Evolutionary conservation across 30 jellyfish, hydroid and myxozoan genomes (phyloP).

Genomic region (Clytia hemisphaerica): DNA sequence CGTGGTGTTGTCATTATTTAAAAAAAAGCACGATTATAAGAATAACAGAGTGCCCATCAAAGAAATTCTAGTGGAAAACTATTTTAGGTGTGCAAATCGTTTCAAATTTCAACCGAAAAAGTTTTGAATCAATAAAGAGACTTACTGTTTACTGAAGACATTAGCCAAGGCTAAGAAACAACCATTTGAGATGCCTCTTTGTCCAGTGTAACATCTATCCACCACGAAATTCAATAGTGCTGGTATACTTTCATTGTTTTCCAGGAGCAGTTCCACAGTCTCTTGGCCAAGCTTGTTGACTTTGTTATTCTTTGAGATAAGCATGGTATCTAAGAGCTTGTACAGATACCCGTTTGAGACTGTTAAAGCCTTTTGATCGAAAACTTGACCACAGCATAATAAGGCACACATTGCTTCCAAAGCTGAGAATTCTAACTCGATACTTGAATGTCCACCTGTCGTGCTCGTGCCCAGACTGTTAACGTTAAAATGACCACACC

Average conservation of each 20-base stretch:
- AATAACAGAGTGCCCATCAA: background rate
- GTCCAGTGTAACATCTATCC: slow-evolving; percentile 93
- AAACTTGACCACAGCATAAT: slow-evolving; percentile 97
- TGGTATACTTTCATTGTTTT: slow-evolving; percentile 90
- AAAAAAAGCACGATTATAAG: too few species aligned
- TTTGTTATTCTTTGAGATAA: slow-evolving; percentile 71
- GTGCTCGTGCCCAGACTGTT: slow-evolving; percentile 77
- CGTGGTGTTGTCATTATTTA: too few species aligned
- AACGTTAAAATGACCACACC: slow-evolving; percentile 97
- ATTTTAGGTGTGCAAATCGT: background rate
- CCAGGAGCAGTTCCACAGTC: slow-evolving; percentile 88
- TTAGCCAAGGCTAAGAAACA: slow-evolving; percentile 93
- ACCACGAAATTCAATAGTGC: slow-evolving; percentile 89
- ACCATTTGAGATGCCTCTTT: slow-evolving; percentile 84
- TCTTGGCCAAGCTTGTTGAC: slow-evolving; percentile 90
- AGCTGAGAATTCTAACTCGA: slow-evolving; percentile 92
- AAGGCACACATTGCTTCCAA: slow-evolving; percentile 98
- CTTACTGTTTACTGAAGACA: slow-evolving; percentile 89
- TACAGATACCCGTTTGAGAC: slow-evolving; percentile 95
- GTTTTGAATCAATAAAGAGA: background rate
- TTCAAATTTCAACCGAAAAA: background rate
- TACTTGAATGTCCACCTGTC: slow-evolving; percentile 60
- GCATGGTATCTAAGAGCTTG: slow-evolving; percentile 87
- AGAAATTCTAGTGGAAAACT: background rate
- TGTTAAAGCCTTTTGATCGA: slow-evolving; percentile 90